These are phyloP conservation scores for Hoplodrina blanda DNA, from an alignment of 2,888 invertebrate species.

Conservation along the genomic window DNA sequence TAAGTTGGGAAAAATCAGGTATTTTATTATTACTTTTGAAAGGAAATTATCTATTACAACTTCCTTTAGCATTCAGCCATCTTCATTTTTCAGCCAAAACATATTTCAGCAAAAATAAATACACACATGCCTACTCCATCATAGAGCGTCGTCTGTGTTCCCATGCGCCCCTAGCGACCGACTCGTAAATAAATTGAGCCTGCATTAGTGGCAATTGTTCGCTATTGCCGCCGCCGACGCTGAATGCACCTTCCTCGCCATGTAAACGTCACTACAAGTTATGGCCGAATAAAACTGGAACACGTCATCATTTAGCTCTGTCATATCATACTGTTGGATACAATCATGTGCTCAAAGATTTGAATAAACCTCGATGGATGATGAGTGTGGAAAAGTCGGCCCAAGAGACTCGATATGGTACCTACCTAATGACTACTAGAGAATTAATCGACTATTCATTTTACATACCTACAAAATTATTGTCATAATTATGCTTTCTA, in stretches of 20 bases:
- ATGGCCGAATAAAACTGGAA: constrained; percentile 51
- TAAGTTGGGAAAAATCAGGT: background rate
- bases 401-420: no score
- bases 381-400: no score
- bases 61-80: background rate
- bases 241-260: constrained; percentile 77
- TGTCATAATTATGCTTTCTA: background rate
- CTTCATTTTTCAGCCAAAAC: background rate
- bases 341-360: background rate
- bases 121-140: constrained; percentile 72
- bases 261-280: constrained; percentile 59
- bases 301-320: constrained; percentile 44
- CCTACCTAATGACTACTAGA: no score
- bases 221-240: constrained; percentile 80
- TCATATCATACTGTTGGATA: constrained; percentile 13
- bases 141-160: constrained; percentile 70
- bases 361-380: no score
- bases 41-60: no score
- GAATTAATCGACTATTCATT: background rate
- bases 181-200: constrained; percentile 90
- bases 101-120: constrained; percentile 17
- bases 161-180: constrained; percentile 85
- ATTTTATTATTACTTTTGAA: background rate
- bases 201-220: constrained; percentile 90
- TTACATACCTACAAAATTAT: no score